phyloP scores from a whole-genome alignment of 37 sponge, comb jelly and placozoan species.

The Chondrosia reniformis region DNA sequence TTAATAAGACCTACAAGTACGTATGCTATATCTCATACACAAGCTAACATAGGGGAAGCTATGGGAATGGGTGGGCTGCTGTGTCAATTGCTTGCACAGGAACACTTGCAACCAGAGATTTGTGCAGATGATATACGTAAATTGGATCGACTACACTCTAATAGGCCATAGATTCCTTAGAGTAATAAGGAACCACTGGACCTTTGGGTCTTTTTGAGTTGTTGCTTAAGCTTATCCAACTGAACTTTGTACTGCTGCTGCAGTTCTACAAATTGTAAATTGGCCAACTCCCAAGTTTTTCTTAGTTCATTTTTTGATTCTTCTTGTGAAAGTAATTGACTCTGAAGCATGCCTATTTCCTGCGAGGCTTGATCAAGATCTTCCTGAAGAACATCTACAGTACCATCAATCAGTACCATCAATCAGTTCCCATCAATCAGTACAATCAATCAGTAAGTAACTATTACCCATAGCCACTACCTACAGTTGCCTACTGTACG shows the following conservation, averaged over 20 bases:
- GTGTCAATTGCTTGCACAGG: too few species aligned
- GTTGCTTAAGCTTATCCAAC: slow-evolving; percentile 40
- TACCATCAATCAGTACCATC: slow-evolving; percentile 1
- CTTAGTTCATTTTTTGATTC: slow-evolving; percentile 23
- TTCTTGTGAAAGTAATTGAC: not conserved
- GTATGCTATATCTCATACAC: too few species aligned
- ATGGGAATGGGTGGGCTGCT: too few species aligned
- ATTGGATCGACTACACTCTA: too few species aligned
- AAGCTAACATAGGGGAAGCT: too few species aligned
- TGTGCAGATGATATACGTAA: too few species aligned
- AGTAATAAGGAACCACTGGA: not conserved
- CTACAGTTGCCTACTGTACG: not conserved
- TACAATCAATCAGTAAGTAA: not conserved
- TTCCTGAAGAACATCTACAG: slow-evolving; percentile 9
- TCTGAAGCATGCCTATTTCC: not conserved
- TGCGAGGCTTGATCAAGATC: slow-evolving; percentile 7
- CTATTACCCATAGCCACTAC: not conserved
- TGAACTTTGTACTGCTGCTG: slow-evolving; percentile 47
- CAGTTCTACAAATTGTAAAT: slow-evolving; percentile 51
- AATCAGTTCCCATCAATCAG: slow-evolving; percentile 25
- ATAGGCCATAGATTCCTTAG: not conserved
- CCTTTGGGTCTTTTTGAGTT: slow-evolving; percentile 3
- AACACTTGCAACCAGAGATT: too few species aligned
- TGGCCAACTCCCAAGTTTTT: slow-evolving; percentile 63
- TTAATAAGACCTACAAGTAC: too few species aligned